A percentile compares a stretch with the other conserved stretches of the same genome.
Conservation (phyloP, 2,113 vertebrate genomes). For the Paramormyrops kingsleyae region DNA sequence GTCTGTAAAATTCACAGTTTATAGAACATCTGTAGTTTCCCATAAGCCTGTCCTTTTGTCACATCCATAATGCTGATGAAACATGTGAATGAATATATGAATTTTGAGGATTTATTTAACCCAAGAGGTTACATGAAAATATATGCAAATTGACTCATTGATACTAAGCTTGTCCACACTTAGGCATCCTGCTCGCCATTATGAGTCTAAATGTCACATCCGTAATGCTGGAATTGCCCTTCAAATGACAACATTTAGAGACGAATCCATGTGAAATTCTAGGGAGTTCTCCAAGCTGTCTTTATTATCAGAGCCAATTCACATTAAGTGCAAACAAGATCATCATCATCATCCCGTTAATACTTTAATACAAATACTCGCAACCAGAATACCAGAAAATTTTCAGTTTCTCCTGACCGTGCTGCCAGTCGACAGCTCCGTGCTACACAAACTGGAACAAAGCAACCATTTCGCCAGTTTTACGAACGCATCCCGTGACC, state of each 20-base stretch:
- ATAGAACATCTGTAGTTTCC: not conserved
- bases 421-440: not conserved
- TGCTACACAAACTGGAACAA: conserved; percentile 10
- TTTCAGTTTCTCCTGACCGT: not conserved
- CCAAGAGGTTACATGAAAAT: not conserved
- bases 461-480: not conserved
- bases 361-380: conserved; percentile 7
- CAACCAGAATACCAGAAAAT: conserved; percentile 28
- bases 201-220: not conserved
- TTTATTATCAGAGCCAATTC: conserved; percentile 63
- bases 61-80: not conserved
- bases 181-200: not conserved
- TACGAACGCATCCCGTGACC: not conserved
- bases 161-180: not conserved
- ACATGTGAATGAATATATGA: not conserved
- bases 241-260: not conserved
- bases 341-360: conserved; percentile 28
- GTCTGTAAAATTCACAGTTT: not conserved
- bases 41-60: not conserved
- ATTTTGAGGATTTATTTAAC: not conserved
- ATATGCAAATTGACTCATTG: not conserved
- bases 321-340: conserved; percentile 52
- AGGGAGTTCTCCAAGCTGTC: conserved; percentile 56
- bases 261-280: not conserved
- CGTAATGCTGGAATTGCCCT: not conserved